Percentiles rank a stretch among this genome's conserved stretches.
Conservation (phyloP, 2,113 vertebrate genomes). For the Herpailurus yagouaroundi region DNA sequence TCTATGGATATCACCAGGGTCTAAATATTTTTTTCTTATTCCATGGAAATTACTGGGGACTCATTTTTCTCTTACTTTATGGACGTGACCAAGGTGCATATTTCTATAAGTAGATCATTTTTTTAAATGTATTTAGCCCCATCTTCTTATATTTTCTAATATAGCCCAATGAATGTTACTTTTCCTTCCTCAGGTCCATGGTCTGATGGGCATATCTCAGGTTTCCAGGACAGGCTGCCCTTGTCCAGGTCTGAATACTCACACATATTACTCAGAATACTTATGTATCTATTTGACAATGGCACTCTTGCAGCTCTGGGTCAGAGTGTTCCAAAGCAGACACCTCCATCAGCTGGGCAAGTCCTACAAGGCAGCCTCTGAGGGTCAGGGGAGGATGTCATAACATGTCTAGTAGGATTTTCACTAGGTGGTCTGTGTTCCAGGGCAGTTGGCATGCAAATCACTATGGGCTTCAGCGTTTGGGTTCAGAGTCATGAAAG, state of each 20-base stretch:
- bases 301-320: no score
- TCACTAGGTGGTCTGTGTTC: not conserved
- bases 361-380: not conserved
- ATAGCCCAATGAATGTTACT: not conserved
- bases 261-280: not conserved
- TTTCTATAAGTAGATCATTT: not conserved
- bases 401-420: not conserved
- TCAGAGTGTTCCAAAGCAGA: not conserved
- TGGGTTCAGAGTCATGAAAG: not conserved
- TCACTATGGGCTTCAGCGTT: not conserved
- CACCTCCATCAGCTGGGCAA: not conserved
- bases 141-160: not conserved
- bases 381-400: no score
- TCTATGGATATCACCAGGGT: not conserved
- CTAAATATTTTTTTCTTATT: not conserved
- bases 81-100: not conserved
- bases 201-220: not conserved
- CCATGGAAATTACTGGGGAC: not conserved
- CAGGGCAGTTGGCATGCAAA: not conserved
- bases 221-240: not conserved
- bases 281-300: not conserved
- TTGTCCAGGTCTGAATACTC: not conserved
- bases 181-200: not conserved
- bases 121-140: not conserved
- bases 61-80: not conserved